Conservation (phyloP, 2,888 invertebrate species). For the Euplexia lucipara region DNA sequence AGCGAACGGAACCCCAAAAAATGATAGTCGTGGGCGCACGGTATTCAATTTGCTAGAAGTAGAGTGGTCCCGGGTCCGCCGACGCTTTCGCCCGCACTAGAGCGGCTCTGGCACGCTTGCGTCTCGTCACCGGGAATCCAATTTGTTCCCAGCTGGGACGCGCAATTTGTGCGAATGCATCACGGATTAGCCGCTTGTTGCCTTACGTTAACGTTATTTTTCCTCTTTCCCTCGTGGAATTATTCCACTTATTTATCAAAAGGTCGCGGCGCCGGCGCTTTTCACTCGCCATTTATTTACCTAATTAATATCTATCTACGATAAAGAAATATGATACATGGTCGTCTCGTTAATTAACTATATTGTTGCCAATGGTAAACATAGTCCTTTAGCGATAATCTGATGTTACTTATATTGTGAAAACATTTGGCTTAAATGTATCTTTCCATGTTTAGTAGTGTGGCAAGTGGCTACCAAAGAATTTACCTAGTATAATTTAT, state of each 20-base stretch:
- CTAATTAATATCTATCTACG: conserved; percentile 49
- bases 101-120: conserved; percentile 47
- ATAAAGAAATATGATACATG: conserved; percentile 52
- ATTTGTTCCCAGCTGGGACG: conserved; percentile 72
- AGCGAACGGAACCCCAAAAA: conserved; percentile 9
- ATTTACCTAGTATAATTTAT: too few relatives aligned
- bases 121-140: conserved; percentile 71
- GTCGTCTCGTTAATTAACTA: conserved; percentile 47
- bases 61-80: conserved; percentile 32
- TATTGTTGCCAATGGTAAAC: conserved; percentile 43
- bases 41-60: conserved; percentile 46
- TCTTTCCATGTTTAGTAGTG: neutral
- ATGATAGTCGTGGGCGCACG: neutral
- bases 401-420: conserved; percentile 27
- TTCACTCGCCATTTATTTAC: conserved; percentile 49
- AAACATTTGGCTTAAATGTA: conserved; percentile 10
- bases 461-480: neutral
- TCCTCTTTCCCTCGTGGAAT: conserved; percentile 42
- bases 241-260: conserved; percentile 51
- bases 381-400: conserved; percentile 31
- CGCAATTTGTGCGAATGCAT: conserved; percentile 75
- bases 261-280: conserved; percentile 40
- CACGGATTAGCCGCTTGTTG: conserved; percentile 67
- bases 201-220: conserved; percentile 47
- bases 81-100: conserved; percentile 23